These are phyloP conservation scores for Bombus huntii DNA, from an alignment of 1,140 invertebrate genomes.

Conservation along the genomic window DNA sequence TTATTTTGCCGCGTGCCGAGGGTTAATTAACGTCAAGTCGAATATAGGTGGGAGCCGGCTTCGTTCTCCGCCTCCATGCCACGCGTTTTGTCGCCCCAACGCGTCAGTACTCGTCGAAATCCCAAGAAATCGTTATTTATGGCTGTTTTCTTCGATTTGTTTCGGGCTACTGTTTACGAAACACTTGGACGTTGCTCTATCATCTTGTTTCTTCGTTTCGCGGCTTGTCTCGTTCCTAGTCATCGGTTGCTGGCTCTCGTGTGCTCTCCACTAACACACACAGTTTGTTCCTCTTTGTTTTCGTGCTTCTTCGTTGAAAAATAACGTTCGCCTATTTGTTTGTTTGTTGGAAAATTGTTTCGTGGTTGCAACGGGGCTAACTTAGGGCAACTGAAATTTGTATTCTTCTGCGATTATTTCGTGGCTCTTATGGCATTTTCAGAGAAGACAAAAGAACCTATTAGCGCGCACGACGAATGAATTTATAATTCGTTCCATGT, in stretches of 20 bases:
- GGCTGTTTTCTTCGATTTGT: constrained; percentile 15
- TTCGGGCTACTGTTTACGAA: constrained; percentile 32
- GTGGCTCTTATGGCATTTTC: too few relatives aligned
- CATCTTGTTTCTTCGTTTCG: not conserved
- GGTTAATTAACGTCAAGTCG: constrained; percentile 56
- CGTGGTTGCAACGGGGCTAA: too few relatives aligned
- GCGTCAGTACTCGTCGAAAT: not conserved
- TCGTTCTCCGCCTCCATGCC: not conserved
- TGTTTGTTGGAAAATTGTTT: too few relatives aligned
- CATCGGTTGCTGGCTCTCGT: too few relatives aligned
- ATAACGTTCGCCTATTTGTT: not conserved
- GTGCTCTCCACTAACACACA: too few relatives aligned
- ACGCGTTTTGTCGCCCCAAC: not conserved
- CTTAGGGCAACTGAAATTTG: too few relatives aligned
- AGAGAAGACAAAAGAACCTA: too few relatives aligned
- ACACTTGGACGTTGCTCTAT: constrained; percentile 6
- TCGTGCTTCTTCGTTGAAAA: not conserved
- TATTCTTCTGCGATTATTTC: too few relatives aligned
- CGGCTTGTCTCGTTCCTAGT: not conserved
- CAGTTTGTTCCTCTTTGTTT: not conserved
- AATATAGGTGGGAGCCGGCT: not conserved
- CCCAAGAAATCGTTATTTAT: constrained; percentile 33
- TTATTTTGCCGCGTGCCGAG: not conserved
- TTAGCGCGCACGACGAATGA: not conserved
- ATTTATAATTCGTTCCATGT: not conserved